Conservation (phyloP, 2,113 vertebrate species). For the Strix uralensis region DNA sequence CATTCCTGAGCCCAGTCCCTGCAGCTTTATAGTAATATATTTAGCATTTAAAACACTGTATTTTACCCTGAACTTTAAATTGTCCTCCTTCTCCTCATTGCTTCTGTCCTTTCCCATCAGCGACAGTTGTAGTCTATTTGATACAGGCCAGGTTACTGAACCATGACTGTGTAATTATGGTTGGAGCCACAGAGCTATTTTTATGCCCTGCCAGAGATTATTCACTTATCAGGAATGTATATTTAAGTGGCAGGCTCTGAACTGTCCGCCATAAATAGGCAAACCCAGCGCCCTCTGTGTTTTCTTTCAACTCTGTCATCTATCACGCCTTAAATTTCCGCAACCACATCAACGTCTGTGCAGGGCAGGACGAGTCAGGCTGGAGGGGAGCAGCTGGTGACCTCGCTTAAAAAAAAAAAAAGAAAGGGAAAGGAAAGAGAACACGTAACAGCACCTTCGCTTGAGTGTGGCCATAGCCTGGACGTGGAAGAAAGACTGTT, state of each 20-base stretch:
- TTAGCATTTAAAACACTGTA: conserved; percentile 32
- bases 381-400: neutral
- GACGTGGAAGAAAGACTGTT: neutral
- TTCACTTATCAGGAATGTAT: conserved; percentile 77
- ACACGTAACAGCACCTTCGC: neutral
- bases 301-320: neutral
- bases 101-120: conserved; percentile 11
- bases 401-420: neutral
- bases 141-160: conserved; percentile 43
- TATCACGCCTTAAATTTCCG: neutral
- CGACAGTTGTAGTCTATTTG: neutral
- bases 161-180: conserved; percentile 69
- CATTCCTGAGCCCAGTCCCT: neutral
- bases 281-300: neutral
- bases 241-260: conserved; percentile 69
- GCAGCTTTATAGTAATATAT: neutral
- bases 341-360: neutral
- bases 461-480: neutral
- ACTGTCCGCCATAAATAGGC: conserved; percentile 74
- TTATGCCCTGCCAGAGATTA: conserved; percentile 70
- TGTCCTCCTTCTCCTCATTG: neutral
- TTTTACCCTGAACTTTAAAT: conserved; percentile 49
- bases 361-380: neutral
- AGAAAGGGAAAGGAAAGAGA: neutral
- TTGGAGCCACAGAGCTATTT: conserved; percentile 72